Evolutionary conservation across 2,888 invertebrate species (phyloP).

Genomic region (Syrphus vitripennis): DNA sequence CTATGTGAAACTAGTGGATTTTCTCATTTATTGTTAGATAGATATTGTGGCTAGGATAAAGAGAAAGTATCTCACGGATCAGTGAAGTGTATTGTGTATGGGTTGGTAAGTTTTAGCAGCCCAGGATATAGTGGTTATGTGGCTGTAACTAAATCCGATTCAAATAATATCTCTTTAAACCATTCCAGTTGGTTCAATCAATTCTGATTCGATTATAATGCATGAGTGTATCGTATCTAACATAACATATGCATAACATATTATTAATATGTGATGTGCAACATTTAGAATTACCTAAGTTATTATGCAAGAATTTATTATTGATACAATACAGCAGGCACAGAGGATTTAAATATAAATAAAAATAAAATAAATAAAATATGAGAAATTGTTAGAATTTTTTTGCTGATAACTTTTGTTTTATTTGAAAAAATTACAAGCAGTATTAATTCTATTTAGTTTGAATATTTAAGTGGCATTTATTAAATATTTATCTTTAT

Average conservation of each 20-base stretch:
- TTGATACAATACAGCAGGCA: neutral
- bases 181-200: slow-evolving; percentile 46
- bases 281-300: neutral
- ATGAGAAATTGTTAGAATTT: too few relatives aligned
- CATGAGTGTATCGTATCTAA: neutral
- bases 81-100: neutral
- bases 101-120: neutral
- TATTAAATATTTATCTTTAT: too few relatives aligned
- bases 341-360: neutral
- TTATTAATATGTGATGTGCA: neutral
- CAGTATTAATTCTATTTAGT: too few relatives aligned
- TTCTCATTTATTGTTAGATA: neutral
- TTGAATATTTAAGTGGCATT: too few relatives aligned
- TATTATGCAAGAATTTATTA: neutral
- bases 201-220: slow-evolving; percentile 36
- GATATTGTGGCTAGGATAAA: neutral
- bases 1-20: neutral
- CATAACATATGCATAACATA: neutral
- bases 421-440: too few relatives aligned
- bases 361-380: neutral
- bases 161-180: slow-evolving; percentile 53
- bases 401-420: too few relatives aligned
- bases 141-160: slow-evolving; percentile 57
- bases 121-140: slow-evolving; percentile 21
- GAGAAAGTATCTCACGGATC: slow-evolving; percentile 18